Percentiles rank a stretch among this genome's conserved stretches.
Evolutionary conservation across 2,888 invertebrate genomes (phyloP).

Genomic region (Cremastinae sp.): DNA sequence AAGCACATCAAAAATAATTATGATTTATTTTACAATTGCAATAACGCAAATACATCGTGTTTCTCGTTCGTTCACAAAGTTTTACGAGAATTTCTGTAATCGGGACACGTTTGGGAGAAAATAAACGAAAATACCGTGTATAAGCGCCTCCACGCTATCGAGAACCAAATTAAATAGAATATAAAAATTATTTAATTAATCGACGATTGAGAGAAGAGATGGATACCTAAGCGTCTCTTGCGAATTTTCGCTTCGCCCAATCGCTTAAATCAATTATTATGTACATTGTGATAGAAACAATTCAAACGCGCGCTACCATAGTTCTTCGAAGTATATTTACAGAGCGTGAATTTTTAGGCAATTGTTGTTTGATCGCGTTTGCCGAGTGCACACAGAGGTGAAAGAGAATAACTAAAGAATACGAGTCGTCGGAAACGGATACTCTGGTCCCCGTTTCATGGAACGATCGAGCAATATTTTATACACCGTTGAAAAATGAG

Average conservation of each 20-base stretch:
- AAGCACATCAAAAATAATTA: constrained; percentile 75
- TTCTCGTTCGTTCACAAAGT: constrained; percentile 32
- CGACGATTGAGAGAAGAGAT: constrained; percentile 40
- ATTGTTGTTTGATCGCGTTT: constrained; percentile 43
- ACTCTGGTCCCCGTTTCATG: constrained; percentile 37
- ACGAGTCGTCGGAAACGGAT: constrained; percentile 23
- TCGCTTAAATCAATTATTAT: constrained; percentile 49
- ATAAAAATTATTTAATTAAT: constrained; percentile 40
- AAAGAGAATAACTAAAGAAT: constrained; percentile 9
- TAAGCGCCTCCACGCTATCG: constrained; percentile 57
- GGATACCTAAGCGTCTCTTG: not conserved
- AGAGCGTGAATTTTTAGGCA: constrained; percentile 48
- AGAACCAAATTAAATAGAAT: constrained; percentile 48
- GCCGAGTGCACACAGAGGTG: constrained; percentile 21
- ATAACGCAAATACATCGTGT: constrained; percentile 52
- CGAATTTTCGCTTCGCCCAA: constrained; percentile 43
- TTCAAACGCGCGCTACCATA: constrained; percentile 31
- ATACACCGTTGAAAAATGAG: constrained; percentile 56
- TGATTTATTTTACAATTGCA: constrained; percentile 71
- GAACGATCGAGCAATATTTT: constrained; percentile 60
- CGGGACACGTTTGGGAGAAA: constrained; percentile 24
- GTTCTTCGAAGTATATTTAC: constrained; percentile 42
- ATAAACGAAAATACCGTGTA: constrained; percentile 16
- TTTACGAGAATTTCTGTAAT: constrained; percentile 30
- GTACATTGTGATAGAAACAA: constrained; percentile 46